Evolutionary conservation across 1,140 invertebrate species (phyloP).

Genomic region (Hirudo medicinalis): DNA sequence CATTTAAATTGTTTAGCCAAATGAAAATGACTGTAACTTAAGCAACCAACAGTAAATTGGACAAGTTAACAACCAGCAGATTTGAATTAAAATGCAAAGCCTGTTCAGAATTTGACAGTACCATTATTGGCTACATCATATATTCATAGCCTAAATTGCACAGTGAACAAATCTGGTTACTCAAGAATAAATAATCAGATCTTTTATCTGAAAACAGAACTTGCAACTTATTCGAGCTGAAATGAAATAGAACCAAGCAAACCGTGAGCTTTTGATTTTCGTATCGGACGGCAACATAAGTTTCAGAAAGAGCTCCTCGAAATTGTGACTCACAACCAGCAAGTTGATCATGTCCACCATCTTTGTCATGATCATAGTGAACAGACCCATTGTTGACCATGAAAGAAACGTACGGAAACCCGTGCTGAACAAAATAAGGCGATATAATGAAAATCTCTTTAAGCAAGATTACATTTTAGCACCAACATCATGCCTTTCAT

Average conservation of each 20-base stretch:
- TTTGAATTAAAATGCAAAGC: no score
- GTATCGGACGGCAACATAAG: constrained; percentile 76
- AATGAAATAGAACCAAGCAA: constrained; percentile 21
- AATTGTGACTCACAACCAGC: constrained; percentile 75
- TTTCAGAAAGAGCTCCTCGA: constrained; percentile 79
- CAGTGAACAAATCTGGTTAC: no score
- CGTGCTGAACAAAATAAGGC: constrained; percentile 54
- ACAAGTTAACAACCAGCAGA: no score
- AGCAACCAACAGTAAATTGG: no score
- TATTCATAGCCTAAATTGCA: no score
- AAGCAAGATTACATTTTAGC: not conserved
- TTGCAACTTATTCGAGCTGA: not conserved
- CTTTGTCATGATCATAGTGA: constrained; percentile 91
- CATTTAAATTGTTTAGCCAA: no score
- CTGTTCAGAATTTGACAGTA: no score
- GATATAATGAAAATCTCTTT: not conserved
- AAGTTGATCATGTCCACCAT: constrained; percentile 92
- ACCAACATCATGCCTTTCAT: constrained; percentile 82
- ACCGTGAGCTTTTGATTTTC: constrained; percentile 74
- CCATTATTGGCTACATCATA: no score
- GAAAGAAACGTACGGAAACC: constrained; percentile 93
- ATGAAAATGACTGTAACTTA: no score
- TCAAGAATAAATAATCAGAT: not conserved
- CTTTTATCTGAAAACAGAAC: not conserved
- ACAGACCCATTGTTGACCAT: constrained; percentile 94